These are phyloP conservation scores for Sarotherodon lohbergeri DNA, from an alignment of 2,113 vertebrate species.

Conservation along the genomic window DNA sequence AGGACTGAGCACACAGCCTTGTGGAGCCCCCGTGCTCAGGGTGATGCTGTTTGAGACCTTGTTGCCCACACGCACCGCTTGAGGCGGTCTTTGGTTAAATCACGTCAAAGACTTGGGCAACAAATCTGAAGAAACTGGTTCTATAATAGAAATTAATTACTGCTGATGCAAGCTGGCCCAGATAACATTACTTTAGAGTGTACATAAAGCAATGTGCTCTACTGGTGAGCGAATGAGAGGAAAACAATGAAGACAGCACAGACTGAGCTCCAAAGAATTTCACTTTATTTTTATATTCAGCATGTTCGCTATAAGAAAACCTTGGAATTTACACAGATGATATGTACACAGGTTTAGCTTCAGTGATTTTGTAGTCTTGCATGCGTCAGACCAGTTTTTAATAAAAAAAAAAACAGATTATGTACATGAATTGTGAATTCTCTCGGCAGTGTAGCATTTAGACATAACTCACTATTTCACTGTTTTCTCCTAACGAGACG, in stretches of 20 bases:
- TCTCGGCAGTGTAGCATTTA: constrained; percentile 55
- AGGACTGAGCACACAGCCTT: too few relatives aligned
- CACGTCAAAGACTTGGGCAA: background rate
- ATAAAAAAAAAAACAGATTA: constrained; percentile 70
- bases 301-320: constrained; percentile 68
- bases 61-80: too few relatives aligned
- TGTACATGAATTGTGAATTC: constrained; percentile 63
- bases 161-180: background rate
- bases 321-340: constrained; percentile 76
- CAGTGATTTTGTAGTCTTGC: constrained; percentile 59
- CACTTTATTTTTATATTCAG: constrained; percentile 53
- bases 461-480: constrained; percentile 19
- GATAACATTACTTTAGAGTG: background rate
- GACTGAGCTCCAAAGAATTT: constrained; percentile 45
- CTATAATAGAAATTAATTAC: background rate
- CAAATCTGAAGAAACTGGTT: background rate
- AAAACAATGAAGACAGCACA: background rate
- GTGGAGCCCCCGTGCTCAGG: too few relatives aligned
- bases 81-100: background rate
- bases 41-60: too few relatives aligned
- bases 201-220: background rate
- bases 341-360: constrained; percentile 75
- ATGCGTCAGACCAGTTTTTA: constrained; percentile 73
- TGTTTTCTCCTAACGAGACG: background rate
- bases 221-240: background rate